phyloP scores from a whole-genome alignment of 2,113 vertebrate genomes.

The Oreochromis niloticus region DNA sequence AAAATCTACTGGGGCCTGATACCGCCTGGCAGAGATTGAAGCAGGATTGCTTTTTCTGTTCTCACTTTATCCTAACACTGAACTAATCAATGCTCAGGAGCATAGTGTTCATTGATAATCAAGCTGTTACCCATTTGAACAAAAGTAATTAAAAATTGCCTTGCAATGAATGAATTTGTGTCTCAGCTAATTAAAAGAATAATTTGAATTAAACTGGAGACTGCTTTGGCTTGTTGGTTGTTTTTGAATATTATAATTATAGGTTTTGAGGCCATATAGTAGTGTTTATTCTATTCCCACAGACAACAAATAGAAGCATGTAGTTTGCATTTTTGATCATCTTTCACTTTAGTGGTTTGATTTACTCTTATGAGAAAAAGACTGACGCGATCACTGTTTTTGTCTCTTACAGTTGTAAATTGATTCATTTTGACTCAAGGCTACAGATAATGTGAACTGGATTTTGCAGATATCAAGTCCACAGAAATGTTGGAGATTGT shows the following conservation, averaged over 20 bases:
- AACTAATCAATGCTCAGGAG: not conserved
- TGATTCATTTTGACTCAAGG: not conserved
- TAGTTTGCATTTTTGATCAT: not conserved
- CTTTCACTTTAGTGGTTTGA: not conserved
- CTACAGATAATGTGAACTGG: not conserved
- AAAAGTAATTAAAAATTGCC: slow-evolving; percentile 21
- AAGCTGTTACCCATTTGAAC: not conserved
- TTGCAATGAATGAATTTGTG: not conserved
- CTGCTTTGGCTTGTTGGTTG: not conserved
- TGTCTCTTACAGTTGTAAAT: not conserved
- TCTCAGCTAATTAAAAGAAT: slow-evolving; percentile 7
- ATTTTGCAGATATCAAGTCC: not conserved
- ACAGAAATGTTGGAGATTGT: no score
- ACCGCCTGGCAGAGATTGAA: not conserved
- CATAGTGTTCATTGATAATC: not conserved
- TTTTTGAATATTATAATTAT: not conserved
- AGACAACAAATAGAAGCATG: not conserved
- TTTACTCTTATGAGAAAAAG: not conserved
- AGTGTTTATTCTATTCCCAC: not conserved
- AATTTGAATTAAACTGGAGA: not conserved
- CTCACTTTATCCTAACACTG: not conserved
- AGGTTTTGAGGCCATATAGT: not conserved
- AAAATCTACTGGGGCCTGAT: slow-evolving; percentile 15
- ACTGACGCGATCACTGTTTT: not conserved
- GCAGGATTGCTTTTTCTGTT: not conserved